These are phyloP conservation scores for Dicyrtomina minuta DNA, from an alignment of 2,888 invertebrate species.

Conservation along the genomic window DNA sequence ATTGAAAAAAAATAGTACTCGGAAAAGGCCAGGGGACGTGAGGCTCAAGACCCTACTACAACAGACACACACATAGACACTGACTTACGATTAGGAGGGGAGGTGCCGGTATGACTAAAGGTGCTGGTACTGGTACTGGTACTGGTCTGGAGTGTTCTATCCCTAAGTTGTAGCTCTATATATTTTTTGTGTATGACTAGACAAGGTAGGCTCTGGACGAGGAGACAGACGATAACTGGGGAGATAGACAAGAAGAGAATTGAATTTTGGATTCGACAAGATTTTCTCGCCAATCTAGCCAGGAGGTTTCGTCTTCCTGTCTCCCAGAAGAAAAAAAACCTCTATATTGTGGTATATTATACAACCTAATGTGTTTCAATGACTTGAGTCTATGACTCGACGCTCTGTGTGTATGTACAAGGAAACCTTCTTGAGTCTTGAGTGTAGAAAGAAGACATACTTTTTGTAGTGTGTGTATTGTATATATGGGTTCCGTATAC, in stretches of 20 bases:
- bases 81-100: not conserved
- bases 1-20: too few species aligned
- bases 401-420: too few species aligned
- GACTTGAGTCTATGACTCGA: constrained; percentile 5
- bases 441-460: too few species aligned
- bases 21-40: too few species aligned
- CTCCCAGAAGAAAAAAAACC: not conserved
- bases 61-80: too few species aligned
- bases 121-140: too few species aligned
- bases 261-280: constrained; percentile 31
- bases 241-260: constrained; percentile 28
- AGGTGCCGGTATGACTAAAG: constrained; percentile 5
- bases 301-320: constrained; percentile 22
- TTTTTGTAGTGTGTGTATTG: too few species aligned
- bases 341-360: constrained; percentile 5
- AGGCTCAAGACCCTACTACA: too few species aligned
- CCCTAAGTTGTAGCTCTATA: too few species aligned
- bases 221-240: constrained; percentile 16
- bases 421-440: too few species aligned
- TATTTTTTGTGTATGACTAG: not conserved
- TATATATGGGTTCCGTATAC: not conserved
- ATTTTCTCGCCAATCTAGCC: constrained; percentile 28
- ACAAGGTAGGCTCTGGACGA: constrained; percentile 10
- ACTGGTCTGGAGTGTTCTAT: not conserved
- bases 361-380: constrained; percentile 1